Base-by-base conservation (phyloP, 2,888 invertebrate species). In the Mesopsocus fuscifrons region DNA sequence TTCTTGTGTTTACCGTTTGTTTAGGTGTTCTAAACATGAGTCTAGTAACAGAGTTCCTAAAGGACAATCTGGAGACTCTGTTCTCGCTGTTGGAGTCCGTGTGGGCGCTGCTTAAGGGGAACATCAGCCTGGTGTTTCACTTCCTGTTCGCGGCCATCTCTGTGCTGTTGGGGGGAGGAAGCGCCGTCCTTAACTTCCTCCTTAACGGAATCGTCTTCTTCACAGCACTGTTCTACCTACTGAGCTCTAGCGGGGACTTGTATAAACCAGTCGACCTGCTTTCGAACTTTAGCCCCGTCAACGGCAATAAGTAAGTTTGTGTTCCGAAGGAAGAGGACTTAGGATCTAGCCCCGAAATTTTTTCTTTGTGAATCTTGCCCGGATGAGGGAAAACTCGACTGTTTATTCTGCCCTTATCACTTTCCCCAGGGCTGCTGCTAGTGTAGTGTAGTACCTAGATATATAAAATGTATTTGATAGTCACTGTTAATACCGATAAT, bases 211-310 rank as follows among this genome's bases (percentile, higher is more conserved):
- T 95, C 49, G 89, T 98, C 16, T 98, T 98, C 64, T 75, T 97
- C 56, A 95, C 97, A 2, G 88, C 95, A 0, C 66, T 98, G 5
- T 98, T 95, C 65, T 98, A 97, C 61, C 68, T 98, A 41, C 67
- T 98, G 49, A 88, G 83, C 49, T 84, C 83, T 9, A 87, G 87
- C 56, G 74, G 74, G 43, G 71, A 73, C 45, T 69, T 84, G 42
- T 98, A 97, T 64, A 92, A 92, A 56, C 97, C 97, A 0, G 77
- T 95, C 13, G 88, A 92, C 57, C 68, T 87, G 41, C 74, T 91
- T 51, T 81, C 82, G 4, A 74, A 76, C 47, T 69, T 87, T 47
- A 87, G 85, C 49, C 80, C 85, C 1, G 73, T 73, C 47, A 79
- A 78, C 49, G 83, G 84, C 11, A 59, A 61, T 43, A 63, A 61